phyloP scores from a whole-genome alignment of 2,888 invertebrate genomes.

The Ecliptopera silaceata region DNA sequence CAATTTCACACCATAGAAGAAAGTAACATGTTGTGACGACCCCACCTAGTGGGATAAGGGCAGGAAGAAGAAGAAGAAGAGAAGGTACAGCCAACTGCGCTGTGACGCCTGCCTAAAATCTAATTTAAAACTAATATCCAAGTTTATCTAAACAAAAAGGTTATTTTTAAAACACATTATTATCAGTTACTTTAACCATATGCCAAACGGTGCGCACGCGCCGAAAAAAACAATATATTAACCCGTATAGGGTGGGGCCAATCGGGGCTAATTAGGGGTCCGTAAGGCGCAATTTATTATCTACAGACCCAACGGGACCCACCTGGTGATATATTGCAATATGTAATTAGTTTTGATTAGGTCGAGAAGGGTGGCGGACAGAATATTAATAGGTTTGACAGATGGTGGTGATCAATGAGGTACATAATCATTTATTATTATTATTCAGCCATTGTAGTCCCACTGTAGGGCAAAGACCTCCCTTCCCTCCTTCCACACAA shows the following conservation, averaged over 20 bases:
- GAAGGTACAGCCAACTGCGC: no score
- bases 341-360: conserved; percentile 57
- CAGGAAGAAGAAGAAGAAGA: no score
- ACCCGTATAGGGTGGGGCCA: conserved; percentile 33
- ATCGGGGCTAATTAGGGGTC: conserved; percentile 52
- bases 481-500: no score
- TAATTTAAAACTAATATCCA: no score
- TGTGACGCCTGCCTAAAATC: no score
- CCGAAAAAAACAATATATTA: conserved; percentile 25
- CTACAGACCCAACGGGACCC: conserved; percentile 38
- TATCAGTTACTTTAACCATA: conserved; percentile 36
- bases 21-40: no score
- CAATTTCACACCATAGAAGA: no score
- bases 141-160: no score
- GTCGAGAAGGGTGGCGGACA: conserved; percentile 4
- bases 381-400: conserved; percentile 18
- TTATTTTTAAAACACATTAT: background rate
- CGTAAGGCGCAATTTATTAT: conserved; percentile 56
- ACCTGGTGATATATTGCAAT: conserved; percentile 64
- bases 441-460: no score
- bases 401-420: conserved; percentile 1
- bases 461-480: no score
- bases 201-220: conserved; percentile 49
- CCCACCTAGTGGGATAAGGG: no score
- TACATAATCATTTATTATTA: no score